Percentiles rank a stretch among this genome's conserved stretches.
phyloP scores from a whole-genome alignment of 2,888 invertebrate species.

The Drosophila quinaria region DNA sequence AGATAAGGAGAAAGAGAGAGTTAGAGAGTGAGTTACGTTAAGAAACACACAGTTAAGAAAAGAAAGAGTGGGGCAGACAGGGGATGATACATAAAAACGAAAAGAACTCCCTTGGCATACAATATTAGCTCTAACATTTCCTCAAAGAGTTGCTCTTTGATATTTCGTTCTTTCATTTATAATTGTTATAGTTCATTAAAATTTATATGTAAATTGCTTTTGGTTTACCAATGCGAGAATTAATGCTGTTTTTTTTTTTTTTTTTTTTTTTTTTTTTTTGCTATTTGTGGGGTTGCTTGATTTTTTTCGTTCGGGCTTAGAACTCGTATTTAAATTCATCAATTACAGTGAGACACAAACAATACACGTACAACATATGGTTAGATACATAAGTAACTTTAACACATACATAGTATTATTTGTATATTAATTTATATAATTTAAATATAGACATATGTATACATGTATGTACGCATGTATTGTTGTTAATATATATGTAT shows the following conservation, averaged over 20 bases:
- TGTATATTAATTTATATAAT: not conserved
- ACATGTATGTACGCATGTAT: constrained; percentile 5
- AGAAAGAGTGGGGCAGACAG: not conserved
- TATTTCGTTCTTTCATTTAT: constrained; percentile 15
- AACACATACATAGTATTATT: constrained; percentile 30
- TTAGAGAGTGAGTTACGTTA: not conserved
- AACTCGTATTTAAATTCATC: constrained; percentile 49
- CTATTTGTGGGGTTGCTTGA: constrained; percentile 3
- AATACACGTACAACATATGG: constrained; percentile 58
- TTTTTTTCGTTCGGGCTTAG: constrained; percentile 8
- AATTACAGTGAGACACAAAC: constrained; percentile 65
- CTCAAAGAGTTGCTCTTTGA: constrained; percentile 13
- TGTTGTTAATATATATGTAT: constrained; percentile 23
- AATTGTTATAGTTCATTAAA: constrained; percentile 10
- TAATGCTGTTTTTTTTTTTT: constrained; percentile 24
- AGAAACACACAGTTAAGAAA: not conserved
- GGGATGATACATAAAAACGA: not conserved
- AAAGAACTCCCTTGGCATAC: constrained; percentile 1
- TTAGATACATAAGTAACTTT: constrained; percentile 37
- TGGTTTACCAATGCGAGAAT: constrained; percentile 55
- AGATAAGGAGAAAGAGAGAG: not conserved
- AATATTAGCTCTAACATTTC: constrained; percentile 8
- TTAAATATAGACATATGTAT: not conserved
- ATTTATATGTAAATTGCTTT: constrained; percentile 47
- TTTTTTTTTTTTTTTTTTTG: constrained; percentile 16